Base-by-base conservation (phyloP, 2,888 invertebrate genomes). In the Ormyrus labotus region DNA sequence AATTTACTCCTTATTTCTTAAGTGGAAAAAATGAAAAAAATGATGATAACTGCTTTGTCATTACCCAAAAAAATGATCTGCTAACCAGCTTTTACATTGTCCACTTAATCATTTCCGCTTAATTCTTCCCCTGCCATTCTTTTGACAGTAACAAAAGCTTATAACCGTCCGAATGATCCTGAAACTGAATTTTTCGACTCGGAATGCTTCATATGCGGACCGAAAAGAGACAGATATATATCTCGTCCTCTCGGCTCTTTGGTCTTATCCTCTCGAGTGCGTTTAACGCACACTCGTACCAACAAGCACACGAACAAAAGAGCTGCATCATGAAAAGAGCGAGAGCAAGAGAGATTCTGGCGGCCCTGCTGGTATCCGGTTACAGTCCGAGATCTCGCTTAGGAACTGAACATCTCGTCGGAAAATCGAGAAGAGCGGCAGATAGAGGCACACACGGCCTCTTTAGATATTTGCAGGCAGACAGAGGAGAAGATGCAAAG, bases 381-480 rank as follows among this genome's bases (percentile, higher is more conserved):
- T 81, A 79, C 81, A 72, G 64, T 60, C 69, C 65, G 61, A 78
- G 81, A 81, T 78, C 78, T 73, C 74, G 81, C 64, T 77, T 77
- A 73, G 78, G 78, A 81, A 81, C 81, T 71, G 71, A 78, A 78
- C 75, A 81, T 81, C 81, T 81, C 65, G 58, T 8, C 13, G 72
- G 79, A 79, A 81, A 81, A 81, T 81, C 81, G 79, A 81, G 81
- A 75, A 70, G 67, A 72, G 48, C 63, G 7, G 47, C 13, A 57
- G 57, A 11, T 47, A 69, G 19, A 51, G 34, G 45, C 34, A n/a
- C 65, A 11, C 48, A 6, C 13, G 61, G 13, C 47, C 71, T 64
- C 53, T 65, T 71, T 63, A 50, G 65, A 78, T 70, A 71, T 71
- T 65, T 34, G 34, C 34, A 34, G 34, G 53, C 71, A 19, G 11